Conservation (phyloP, 30 jellyfish, hydroid and myxozoan species). For the Turritopsis dohrnii region DNA sequence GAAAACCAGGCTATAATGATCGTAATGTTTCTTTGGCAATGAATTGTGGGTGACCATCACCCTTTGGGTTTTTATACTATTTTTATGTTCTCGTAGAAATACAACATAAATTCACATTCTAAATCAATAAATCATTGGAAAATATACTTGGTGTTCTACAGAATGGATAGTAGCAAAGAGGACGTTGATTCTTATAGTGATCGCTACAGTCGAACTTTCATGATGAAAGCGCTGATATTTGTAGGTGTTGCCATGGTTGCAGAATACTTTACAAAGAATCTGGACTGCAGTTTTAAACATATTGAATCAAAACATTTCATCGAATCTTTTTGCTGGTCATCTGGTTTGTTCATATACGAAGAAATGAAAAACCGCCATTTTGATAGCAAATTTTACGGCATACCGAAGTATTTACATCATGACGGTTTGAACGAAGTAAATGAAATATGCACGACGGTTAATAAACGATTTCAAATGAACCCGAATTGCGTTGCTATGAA, state of each 20-base stretch:
- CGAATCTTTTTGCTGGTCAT: constrained; percentile 1
- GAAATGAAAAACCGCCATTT: not conserved
- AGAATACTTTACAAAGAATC: not conserved
- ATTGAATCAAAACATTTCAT: not conserved
- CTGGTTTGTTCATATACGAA: constrained; percentile 2
- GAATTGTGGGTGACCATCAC: too few species aligned
- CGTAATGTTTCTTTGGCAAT: too few species aligned
- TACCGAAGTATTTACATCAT: constrained; percentile 7
- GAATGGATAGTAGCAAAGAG: not conserved
- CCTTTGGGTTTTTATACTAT: too few species aligned
- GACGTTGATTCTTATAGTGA: not conserved
- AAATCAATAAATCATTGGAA: too few species aligned
- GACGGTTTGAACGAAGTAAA: not conserved
- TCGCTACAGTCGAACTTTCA: constrained; percentile 8
- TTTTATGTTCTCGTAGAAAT: too few species aligned
- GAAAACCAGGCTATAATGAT: too few species aligned
- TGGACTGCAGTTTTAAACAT: not conserved
- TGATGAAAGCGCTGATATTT: not conserved
- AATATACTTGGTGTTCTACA: too few species aligned
- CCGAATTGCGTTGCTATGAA: not conserved
- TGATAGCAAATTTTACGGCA: constrained; percentile 6
- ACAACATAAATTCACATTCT: too few species aligned
- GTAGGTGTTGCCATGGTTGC: not conserved
- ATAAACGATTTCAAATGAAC: not conserved
- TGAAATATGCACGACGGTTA: not conserved